Percentiles rank a stretch among this genome's conserved stretches.
These are phyloP conservation scores for Metalampra italica DNA, from an alignment of 2,888 invertebrate genomes.

Conservation along the genomic window DNA sequence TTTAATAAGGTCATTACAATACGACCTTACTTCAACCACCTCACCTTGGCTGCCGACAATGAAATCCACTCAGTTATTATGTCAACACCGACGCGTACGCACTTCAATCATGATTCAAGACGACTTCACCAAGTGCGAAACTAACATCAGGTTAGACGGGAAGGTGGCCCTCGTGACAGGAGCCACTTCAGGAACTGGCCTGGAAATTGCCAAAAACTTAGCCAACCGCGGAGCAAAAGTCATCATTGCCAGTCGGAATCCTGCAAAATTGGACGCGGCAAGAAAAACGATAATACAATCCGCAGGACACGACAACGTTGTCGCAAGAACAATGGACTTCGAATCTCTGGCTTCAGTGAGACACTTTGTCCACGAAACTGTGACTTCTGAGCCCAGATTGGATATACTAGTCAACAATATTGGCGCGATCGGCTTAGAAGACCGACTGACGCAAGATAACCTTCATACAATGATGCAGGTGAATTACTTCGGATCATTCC, in stretches of 20 bases:
- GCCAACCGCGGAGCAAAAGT: constrained; percentile 75
- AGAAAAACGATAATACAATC: constrained; percentile 31
- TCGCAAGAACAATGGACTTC: constrained; percentile 64
- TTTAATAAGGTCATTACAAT: neutral
- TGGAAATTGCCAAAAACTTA: constrained; percentile 54
- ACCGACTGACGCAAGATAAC: constrained; percentile 76
- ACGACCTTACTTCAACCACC: neutral
- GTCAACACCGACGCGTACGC: neutral
- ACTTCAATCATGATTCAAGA: constrained; percentile 27
- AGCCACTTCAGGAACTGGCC: constrained; percentile 51
- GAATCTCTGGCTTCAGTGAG: constrained; percentile 72
- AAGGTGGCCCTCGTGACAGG: constrained; percentile 64
- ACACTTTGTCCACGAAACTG: constrained; percentile 77
- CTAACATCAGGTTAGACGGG: constrained; percentile 37
- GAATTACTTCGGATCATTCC: constrained; percentile 55
- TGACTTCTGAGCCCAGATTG: constrained; percentile 62
- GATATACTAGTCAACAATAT: constrained; percentile 69
- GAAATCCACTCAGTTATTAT: neutral
- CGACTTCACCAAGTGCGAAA: constrained; percentile 46
- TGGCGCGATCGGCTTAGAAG: constrained; percentile 62
- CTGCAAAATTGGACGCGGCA: constrained; percentile 37
- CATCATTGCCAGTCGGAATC: constrained; percentile 75
- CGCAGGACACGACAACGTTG: constrained; percentile 36
- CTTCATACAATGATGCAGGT: constrained; percentile 81
- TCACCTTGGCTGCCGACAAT: neutral